These are phyloP conservation scores for Scolanthus callimorphus DNA, from an alignment of 92 coral and sea anemone species.

Conservation along the genomic window DNA sequence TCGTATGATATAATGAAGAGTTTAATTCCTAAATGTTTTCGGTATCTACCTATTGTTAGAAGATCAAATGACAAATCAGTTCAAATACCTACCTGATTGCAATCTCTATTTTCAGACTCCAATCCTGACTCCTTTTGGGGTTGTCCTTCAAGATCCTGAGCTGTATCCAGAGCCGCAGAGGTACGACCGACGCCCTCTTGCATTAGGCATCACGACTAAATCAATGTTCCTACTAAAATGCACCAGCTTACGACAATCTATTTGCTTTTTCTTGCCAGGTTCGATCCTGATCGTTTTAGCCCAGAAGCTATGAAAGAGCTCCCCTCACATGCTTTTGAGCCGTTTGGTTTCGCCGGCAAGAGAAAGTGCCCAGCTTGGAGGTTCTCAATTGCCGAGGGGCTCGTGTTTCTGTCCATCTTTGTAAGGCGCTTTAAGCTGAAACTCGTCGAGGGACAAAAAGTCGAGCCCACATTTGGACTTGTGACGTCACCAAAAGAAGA, in stretches of 20 bases:
- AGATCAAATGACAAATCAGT: no score
- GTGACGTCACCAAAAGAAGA: slow-evolving; percentile 91
- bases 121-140: slow-evolving; percentile 79
- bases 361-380: slow-evolving; percentile 97
- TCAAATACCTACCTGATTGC: no score
- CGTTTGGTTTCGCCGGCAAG: slow-evolving; percentile 98
- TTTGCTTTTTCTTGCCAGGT: no score
- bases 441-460: slow-evolving; percentile 81
- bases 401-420: slow-evolving; percentile 82
- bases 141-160: slow-evolving; percentile 80
- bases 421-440: slow-evolving; percentile 76
- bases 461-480: slow-evolving; percentile 66
- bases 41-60: no score
- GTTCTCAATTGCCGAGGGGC: slow-evolving; percentile 78
- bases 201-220: no score
- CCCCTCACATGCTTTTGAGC: slow-evolving; percentile 82
- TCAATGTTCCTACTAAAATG: no score
- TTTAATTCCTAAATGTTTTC: no score
- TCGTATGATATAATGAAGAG: no score
- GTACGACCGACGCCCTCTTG: no score
- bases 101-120: slow-evolving; percentile 66
- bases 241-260: no score
- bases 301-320: slow-evolving; percentile 73
- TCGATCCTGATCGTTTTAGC: slow-evolving; percentile 95
- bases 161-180: slow-evolving; percentile 85